Conservation (phyloP, 2,113 vertebrate species). For the Amblyornis subalaris region DNA sequence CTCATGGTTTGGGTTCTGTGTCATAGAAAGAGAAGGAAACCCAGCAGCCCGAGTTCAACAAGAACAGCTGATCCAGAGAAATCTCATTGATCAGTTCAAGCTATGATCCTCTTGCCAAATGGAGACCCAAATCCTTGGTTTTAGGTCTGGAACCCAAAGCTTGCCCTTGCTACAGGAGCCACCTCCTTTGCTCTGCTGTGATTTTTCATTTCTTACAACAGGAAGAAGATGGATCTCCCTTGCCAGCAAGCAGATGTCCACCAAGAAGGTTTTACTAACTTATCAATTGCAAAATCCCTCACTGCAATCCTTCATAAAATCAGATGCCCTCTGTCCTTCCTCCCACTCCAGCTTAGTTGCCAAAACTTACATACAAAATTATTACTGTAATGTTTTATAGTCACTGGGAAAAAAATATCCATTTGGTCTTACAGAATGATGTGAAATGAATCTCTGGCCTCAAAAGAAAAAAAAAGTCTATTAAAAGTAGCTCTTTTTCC, state of each 20-base stretch:
- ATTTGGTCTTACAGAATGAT: slow-evolving; percentile 39
- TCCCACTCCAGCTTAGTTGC: slow-evolving; percentile 28
- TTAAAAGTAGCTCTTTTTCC: slow-evolving; percentile 52
- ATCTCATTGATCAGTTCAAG: not conserved
- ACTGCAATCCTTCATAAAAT: slow-evolving; percentile 32
- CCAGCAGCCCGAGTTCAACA: not conserved
- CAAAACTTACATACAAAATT: slow-evolving; percentile 49
- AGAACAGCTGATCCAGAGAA: not conserved
- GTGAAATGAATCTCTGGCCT: slow-evolving; percentile 54
- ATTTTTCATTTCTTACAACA: not conserved
- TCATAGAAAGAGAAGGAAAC: not conserved
- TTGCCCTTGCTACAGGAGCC: not conserved
- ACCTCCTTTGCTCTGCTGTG: not conserved
- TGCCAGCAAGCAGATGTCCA: slow-evolving; percentile 25
- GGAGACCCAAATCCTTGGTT: not conserved
- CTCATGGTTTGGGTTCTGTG: not conserved
- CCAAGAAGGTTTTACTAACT: not conserved
- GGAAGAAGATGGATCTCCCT: not conserved
- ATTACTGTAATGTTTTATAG: slow-evolving; percentile 46
- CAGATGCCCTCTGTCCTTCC: slow-evolving; percentile 51
- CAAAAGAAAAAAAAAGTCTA: slow-evolving; percentile 28
- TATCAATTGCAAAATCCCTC: slow-evolving; percentile 50
- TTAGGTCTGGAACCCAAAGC: not conserved
- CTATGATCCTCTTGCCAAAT: not conserved
- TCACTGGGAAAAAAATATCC: slow-evolving; percentile 36